Evolutionary conservation across 2,113 vertebrate genomes (phyloP), one percentile per base, ranked within the genome.

Genomic region (Poecile atricapillus): DNA sequence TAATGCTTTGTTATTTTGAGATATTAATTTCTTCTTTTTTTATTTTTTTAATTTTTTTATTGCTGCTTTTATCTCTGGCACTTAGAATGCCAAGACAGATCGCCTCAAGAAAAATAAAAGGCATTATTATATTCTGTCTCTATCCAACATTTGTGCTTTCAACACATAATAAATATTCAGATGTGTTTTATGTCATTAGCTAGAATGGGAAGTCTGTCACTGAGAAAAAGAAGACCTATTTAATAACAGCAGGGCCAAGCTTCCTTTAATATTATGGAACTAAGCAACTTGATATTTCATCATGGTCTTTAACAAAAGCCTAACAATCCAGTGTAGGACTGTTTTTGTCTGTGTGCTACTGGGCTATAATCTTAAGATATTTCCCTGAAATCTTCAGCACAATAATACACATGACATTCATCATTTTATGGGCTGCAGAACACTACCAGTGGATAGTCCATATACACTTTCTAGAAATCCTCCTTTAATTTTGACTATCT

Each of bases 81-180:
- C 43, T 92, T 93, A 67, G 68, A 88, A 70, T 87, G 53, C 65
- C 69, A 89, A 86, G 89, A 52, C 35, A 84, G 46, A 90, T 84
- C 4, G 0, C 24, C 22, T 87, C 50, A 87, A 94, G 78, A 83
- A 85, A 91, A 96, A 87, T 41, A 91, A 82, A 95, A 93, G 41
- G 7, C 87, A 39, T 80, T 85, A 91, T 85, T 94, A n/a, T 85
- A 85, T 46, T 95, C 87, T 76, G 37, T 83, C 50, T 84, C 43
- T 81, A 27, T 69, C 31, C 58, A 93, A 77, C 37, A 30, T 87
- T 68, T 93, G 75, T 84, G n/a, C 43, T 90, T 91, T 92, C 90
- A 87, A 76, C 73, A 94, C 35, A 47, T 64, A 87, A 90, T 87
- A 94, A 88, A 95, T 89, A 91, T 95, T 94, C 91, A 91, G 76